Percentiles rank a stretch among this genome's conserved stretches.
phyloP scores from a whole-genome alignment of 2,113 vertebrate genomes.

The Zosterops japonicus region DNA sequence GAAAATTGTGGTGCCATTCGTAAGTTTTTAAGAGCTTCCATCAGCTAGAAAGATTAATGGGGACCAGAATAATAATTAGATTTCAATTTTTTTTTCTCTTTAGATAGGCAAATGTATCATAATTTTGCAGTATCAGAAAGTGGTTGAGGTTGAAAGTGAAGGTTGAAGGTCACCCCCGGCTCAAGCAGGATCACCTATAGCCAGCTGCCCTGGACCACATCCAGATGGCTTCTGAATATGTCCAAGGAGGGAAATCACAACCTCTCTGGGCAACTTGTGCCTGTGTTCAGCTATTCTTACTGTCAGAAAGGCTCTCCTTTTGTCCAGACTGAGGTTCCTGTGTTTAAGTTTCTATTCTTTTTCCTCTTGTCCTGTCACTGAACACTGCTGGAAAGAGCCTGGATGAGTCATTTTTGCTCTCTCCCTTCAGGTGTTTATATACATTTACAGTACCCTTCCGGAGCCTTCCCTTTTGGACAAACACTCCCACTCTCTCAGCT shows the following conservation, averaged over 20 bases:
- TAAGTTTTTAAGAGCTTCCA: background rate
- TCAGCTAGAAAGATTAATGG: background rate
- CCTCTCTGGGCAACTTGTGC: background rate
- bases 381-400: background rate
- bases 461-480: background rate
- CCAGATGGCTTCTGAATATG: background rate
- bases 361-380: background rate
- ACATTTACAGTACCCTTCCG: background rate
- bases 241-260: background rate
- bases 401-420: background rate
- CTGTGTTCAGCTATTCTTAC: background rate
- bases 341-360: background rate
- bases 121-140: background rate
- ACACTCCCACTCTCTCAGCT: background rate
- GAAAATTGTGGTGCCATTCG: background rate
- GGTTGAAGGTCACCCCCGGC: background rate
- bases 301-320: background rate
- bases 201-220: background rate
- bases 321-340: background rate
- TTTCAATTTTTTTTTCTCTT: background rate
- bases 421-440: background rate
- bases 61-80: background rate
- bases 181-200: background rate
- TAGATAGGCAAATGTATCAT: background rate
- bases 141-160: background rate